Evolutionary conservation across 2,888 invertebrate species (phyloP).

Genomic region (Cylindroiulus punctatus): DNA sequence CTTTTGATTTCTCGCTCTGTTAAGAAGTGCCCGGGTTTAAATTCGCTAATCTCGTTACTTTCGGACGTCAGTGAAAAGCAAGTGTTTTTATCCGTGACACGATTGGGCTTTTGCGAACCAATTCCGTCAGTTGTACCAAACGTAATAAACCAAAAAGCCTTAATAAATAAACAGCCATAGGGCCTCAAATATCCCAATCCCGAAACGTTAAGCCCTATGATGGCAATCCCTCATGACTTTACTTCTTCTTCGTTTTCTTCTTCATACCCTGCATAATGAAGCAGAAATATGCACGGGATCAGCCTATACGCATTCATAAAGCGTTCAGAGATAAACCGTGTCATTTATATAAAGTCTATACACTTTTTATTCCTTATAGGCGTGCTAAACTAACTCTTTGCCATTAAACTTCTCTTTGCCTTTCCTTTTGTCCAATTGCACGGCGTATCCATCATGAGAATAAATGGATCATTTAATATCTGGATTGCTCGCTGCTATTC

Average conservation of each 20-base stretch:
- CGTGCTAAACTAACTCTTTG: slow-evolving; percentile 12
- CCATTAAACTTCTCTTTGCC: not conserved
- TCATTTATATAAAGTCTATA: slow-evolving; percentile 33
- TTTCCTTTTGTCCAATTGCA: slow-evolving; percentile 12
- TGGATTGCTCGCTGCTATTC: slow-evolving; percentile 10
- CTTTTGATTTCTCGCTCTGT: slow-evolving; percentile 3
- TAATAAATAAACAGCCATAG: not conserved
- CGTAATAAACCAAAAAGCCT: not conserved
- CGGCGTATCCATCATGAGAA: not conserved
- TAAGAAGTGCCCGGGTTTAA: not conserved
- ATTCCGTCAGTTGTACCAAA: slow-evolving; percentile 14
- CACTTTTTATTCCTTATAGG: not conserved
- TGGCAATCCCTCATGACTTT: not conserved
- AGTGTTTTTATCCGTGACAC: not conserved
- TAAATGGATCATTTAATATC: slow-evolving; percentile 42
- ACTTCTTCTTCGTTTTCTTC: not conserved
- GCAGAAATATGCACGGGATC: slow-evolving; percentile 28
- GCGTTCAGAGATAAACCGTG: slow-evolving; percentile 29
- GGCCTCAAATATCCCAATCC: not conserved
- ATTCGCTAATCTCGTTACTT: slow-evolving; percentile 32
- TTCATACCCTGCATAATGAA: not conserved
- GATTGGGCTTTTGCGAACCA: not conserved
- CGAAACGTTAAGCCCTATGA: not conserved
- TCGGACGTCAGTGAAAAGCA: slow-evolving; percentile 26
- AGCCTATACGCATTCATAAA: not conserved